phyloP scores from a whole-genome alignment of 2,888 invertebrate genomes.

The Lottia scabra region DNA sequence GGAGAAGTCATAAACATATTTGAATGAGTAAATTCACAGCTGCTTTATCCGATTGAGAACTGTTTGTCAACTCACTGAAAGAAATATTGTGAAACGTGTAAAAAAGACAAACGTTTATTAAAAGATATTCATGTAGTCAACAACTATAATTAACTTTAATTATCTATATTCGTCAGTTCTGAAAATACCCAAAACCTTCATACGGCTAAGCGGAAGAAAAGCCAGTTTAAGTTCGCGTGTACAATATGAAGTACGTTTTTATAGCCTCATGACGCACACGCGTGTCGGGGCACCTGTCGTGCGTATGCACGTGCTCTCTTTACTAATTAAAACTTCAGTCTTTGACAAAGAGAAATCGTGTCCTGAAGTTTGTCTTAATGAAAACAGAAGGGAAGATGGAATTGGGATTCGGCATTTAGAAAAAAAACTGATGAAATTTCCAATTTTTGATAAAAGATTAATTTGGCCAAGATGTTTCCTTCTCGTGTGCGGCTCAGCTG shows the following conservation, averaged over 20 bases:
- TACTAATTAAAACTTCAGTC: slow-evolving; percentile 13
- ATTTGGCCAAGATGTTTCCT: neutral
- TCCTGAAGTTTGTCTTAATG: neutral
- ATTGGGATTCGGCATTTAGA: neutral
- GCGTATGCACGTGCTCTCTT: slow-evolving; percentile 12
- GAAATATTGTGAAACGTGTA: too few species aligned
- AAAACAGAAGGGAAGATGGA: neutral
- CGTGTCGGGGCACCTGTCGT: slow-evolving; percentile 16
- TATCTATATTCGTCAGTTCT: too few species aligned
- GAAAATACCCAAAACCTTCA: too few species aligned
- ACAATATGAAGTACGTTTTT: neutral
- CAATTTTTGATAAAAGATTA: neutral
- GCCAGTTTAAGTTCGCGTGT: neutral
- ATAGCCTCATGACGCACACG: slow-evolving; percentile 10
- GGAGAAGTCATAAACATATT: too few species aligned
- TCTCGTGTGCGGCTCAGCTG: neutral
- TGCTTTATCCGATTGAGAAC: too few species aligned
- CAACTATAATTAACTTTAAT: too few species aligned
- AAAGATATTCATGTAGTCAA: too few species aligned
- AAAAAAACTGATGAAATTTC: neutral
- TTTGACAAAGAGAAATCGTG: neutral
- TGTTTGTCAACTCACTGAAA: too few species aligned
- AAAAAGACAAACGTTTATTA: too few species aligned
- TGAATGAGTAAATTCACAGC: too few species aligned
- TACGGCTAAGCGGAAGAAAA: neutral